Evolutionary conservation across 2,113 vertebrate species (phyloP).

Genomic region (Ptilorrhoa leucosticta): DNA sequence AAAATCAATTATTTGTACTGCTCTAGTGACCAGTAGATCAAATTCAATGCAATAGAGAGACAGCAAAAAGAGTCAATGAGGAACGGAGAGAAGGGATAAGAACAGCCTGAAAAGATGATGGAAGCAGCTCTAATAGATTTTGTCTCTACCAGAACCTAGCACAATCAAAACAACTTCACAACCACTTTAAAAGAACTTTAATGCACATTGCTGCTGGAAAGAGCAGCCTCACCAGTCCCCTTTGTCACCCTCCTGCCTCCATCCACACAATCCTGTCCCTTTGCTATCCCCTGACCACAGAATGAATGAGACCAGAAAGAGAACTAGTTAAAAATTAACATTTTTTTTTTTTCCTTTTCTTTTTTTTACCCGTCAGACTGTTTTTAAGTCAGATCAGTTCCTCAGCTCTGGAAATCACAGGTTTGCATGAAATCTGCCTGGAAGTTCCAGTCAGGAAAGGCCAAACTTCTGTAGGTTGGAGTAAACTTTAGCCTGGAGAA

Average conservation of each 20-base stretch:
- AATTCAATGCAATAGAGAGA: constrained; percentile 6
- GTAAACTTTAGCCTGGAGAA: background rate
- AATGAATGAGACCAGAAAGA: background rate
- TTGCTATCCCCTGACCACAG: background rate
- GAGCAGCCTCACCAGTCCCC: background rate
- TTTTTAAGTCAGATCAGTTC: background rate
- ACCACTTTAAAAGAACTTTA: background rate
- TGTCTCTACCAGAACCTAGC: background rate
- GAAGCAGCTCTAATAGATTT: background rate
- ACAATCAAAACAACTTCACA: background rate
- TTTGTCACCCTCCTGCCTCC: background rate
- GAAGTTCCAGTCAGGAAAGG: background rate
- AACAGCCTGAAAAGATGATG: background rate
- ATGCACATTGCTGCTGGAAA: background rate
- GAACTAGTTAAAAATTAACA: background rate
- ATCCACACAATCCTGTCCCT: background rate
- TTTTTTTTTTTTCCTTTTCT: fast-evolving
- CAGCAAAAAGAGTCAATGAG: constrained; percentile 4
- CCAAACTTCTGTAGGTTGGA: background rate
- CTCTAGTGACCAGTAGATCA: constrained; percentile 44
- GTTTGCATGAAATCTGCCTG: background rate
- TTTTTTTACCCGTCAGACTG: background rate
- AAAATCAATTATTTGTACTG: constrained; percentile 49
- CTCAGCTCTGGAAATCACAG: background rate
- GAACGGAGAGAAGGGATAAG: background rate